Evolutionary conservation across 2,113 vertebrate species (phyloP), one percentile per base, ranked within the genome.

Genomic region (Phalacrocorax brasilianus): DNA sequence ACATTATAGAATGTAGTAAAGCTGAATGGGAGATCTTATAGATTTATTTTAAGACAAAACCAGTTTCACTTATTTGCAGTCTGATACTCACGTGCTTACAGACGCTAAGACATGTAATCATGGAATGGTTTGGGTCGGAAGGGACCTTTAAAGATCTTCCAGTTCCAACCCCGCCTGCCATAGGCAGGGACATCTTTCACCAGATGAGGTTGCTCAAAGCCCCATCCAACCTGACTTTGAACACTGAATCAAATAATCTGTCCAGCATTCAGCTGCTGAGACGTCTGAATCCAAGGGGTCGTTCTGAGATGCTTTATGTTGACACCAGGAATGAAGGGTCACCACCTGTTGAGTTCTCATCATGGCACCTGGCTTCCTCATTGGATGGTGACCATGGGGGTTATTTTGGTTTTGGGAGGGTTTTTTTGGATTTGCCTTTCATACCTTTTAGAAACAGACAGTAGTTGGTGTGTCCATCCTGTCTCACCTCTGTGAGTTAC

Each of bases 161-260:
- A 14, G 22, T 86, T 86, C 3, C 18, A 86, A n/a, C 8, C 5
- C 2, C 30, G 38, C 52, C 6, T 73, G 56, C 58, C 2, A 1
- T 40, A 18, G 40, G 6, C 58, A 62, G 45, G 24, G 26, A 22
- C 47, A 42, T 21, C 35, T 44, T 58, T 20, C 21, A 38, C 14
- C 12, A 12, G 8, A 24, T 35, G 23, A 68, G 14, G 14, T 20
- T 80, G 17, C 38, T 63, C 21, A 80, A 35, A 67, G 40, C 40
- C 35, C 18, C 1, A 1, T n/a, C 55, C 50, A 74, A 0, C 19
- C 18, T 47, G 11, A 4, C 14, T 1, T 63, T 44, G 30, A 4
- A 32, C 50, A 9, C 9, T 22, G 49, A 17, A 40, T 49, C 22
- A 50, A 66, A 35, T 55, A 62, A 68, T 33, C 21, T 35, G 26